Base-by-base conservation (phyloP, 37 sponge, comb jelly and placozoan species). In the Diacarnus erythraeanus region DNA sequence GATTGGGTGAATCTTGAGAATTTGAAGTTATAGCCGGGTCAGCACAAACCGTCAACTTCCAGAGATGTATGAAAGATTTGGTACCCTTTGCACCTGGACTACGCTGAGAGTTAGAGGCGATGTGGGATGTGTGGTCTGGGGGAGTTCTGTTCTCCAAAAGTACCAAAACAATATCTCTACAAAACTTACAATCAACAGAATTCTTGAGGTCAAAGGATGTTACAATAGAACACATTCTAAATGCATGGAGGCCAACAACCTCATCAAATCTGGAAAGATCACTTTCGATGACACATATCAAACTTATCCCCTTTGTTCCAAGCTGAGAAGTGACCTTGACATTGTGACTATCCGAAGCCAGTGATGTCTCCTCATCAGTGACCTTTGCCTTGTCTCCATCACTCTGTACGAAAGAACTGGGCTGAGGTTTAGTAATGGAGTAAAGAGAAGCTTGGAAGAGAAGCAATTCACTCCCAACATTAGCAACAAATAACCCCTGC, bases 391-490 rank as follows among this genome's bases (percentile, higher is more conserved):
- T 42, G 12, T 37, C 71, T 37, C 41, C 41, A 43, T 47, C 74
- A 74, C 57, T 54, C 54, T 74, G 54, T 57, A 74, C 54, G 74
- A 74, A 74, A 30, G 74, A 74, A 29, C 57, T 61, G 0, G 73
- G 54, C 61, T 59, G 72, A 42, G 82, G 47, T 30, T 73, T 72
- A n/a, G 74, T 73, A 51, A 72, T 64, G 74, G 71, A 82, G 64
- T 82, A 88, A 26, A 88, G 83, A 10, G 83, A 88, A 2, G 83
- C 76, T 25, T 89, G 81, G 30, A 80, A 89, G 37, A 89, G 72
- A 4, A 76, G 40, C 38, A 89, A 59, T 39, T 71, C 81, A 0
- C 69, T 76, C 0, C 90, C 90, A 30, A 84, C 72, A 70, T 84
- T 84, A 38, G 90, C 71, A 3, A 89, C 85, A 76, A 89, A 89